Evolutionary conservation across 2,888 invertebrate genomes (phyloP).

Genomic region (Clostera curtula): DNA sequence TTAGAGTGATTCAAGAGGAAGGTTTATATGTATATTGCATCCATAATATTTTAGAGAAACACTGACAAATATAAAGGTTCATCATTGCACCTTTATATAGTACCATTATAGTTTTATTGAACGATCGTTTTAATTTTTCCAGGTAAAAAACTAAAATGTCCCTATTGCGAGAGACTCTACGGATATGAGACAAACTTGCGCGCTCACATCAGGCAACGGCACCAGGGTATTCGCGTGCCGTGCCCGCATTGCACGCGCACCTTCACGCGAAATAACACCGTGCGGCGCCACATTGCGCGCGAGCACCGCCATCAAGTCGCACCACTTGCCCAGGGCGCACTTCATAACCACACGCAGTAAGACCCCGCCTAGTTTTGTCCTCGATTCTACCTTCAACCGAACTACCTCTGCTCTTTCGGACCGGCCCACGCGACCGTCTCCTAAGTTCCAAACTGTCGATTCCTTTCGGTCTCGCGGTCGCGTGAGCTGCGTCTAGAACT

Average conservation of each 20-base stretch:
- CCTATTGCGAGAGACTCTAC: conserved; percentile 93
- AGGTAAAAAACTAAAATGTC: conserved; percentile 95
- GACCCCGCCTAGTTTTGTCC: conserved; percentile 28
- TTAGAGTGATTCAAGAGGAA: no score
- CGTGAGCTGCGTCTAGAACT: conserved; percentile 28
- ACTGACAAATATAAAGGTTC: no score
- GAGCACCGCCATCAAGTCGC: conserved; percentile 88
- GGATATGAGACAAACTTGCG: conserved; percentile 95
- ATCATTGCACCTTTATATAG: no score
- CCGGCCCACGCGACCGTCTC: conserved; percentile 31
- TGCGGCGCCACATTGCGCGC: conserved; percentile 91
- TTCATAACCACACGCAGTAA: conserved; percentile 80
- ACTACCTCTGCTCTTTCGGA: conserved; percentile 56
- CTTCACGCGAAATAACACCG: conserved; percentile 94
- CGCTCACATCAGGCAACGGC: conserved; percentile 92
- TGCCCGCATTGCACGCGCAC: conserved; percentile 93
- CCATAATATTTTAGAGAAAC: no score
- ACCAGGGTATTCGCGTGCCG: conserved; percentile 93
- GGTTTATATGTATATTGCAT: no score
- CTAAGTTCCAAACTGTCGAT: conserved; percentile 27
- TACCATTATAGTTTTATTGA: no score
- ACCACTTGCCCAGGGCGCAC: conserved; percentile 74
- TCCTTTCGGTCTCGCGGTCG: conserved; percentile 19
- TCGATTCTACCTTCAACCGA: conserved; percentile 41
- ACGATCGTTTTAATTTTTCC: conserved; percentile 45